Evolutionary conservation across 2,888 invertebrate genomes (phyloP).

Genomic region (Folsomia candida): DNA sequence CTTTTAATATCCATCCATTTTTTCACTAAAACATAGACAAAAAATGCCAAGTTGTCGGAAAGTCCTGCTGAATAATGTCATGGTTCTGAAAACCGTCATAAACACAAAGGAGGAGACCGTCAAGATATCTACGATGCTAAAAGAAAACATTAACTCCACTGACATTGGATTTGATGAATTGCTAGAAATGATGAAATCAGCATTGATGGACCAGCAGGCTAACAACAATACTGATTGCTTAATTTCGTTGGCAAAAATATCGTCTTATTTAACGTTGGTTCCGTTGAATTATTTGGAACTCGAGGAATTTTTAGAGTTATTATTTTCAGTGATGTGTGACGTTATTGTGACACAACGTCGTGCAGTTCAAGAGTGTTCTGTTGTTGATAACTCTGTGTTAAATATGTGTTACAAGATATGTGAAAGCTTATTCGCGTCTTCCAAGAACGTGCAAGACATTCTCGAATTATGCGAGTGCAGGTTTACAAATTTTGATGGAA

Average conservation of each 20-base stretch:
- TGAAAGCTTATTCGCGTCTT: too few relatives aligned
- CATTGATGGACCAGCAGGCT: conserved; percentile 11
- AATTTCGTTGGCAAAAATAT: conserved; percentile 21
- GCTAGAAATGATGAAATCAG: conserved; percentile 1
- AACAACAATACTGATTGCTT: conserved; percentile 21
- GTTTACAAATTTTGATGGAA: conserved; percentile 21
- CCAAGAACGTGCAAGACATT: conserved; percentile 29
- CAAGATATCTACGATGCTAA: too few relatives aligned
- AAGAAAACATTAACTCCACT: too few relatives aligned
- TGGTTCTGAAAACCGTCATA: conserved; percentile 18
- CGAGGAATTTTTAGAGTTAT: not conserved
- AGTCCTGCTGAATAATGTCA: conserved; percentile 22
- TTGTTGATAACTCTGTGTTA: too few relatives aligned
- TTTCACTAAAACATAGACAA: too few relatives aligned
- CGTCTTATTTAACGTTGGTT: conserved; percentile 19
- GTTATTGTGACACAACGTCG: too few relatives aligned
- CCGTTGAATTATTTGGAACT: not conserved
- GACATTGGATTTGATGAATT: conserved; percentile 7
- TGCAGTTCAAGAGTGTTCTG: too few relatives aligned
- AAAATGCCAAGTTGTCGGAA: conserved; percentile 20
- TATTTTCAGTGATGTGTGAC: not conserved
- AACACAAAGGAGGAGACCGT: too few relatives aligned
- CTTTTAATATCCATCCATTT: too few relatives aligned
- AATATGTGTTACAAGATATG: too few relatives aligned
- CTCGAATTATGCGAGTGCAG: conserved; percentile 34